Base-by-base conservation (phyloP, 2,113 vertebrate species). In the Albula glossodonta region DNA sequence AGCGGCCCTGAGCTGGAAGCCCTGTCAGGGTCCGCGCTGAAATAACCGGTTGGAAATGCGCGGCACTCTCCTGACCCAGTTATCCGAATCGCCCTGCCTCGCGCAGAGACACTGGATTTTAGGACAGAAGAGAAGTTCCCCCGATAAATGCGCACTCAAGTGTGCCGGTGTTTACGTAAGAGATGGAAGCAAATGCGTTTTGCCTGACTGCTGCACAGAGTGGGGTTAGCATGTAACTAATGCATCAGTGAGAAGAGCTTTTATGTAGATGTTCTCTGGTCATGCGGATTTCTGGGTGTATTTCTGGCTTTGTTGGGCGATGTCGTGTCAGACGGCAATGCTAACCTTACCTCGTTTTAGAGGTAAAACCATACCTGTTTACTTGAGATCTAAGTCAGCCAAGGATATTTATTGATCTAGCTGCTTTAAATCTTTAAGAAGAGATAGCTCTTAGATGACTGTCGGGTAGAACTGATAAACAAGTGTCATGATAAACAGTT, bases 31-130 rank as follows among this genome's bases (percentile, higher is more conserved):
- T 63, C 63, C 63, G n/a, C 48, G 81, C n/a, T 83, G 81, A 83
- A 48, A 19, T 63, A 83, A 31, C 81, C 41, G 57, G 31, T 49
- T 83, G 53, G 81, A 53, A 7, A 63, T 63, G 52, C 25, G 41
- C 5, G 81, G 25, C 17, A 48, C 52, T 49, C 41, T 50, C 56
- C 53, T 83, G 81, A 83, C 81, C 81, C 81, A 83, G 25, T 83
- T 83, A 9, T 83, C 11, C 9, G 7, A 41, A 60, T 83, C 81
- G 41, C 15, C 31, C 15, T 41, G 81, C 19, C 51, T 8, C 19
- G 52, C 52, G 17, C 56, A 8, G 17, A 17, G 51, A 63, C 25
- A 41, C 41, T 60, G 31, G 51, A n/a, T 83, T 83, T 57, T 49
- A 83, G 81, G 81, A 60, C 31, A 63, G 41, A 41, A 15, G 25